A percentile compares a stretch with the other conserved stretches of the same genome.
These are phyloP conservation scores for Phrynocephalus guinanensis DNA, from an alignment of 2,797 vertebrate species.

Conservation along the genomic window DNA sequence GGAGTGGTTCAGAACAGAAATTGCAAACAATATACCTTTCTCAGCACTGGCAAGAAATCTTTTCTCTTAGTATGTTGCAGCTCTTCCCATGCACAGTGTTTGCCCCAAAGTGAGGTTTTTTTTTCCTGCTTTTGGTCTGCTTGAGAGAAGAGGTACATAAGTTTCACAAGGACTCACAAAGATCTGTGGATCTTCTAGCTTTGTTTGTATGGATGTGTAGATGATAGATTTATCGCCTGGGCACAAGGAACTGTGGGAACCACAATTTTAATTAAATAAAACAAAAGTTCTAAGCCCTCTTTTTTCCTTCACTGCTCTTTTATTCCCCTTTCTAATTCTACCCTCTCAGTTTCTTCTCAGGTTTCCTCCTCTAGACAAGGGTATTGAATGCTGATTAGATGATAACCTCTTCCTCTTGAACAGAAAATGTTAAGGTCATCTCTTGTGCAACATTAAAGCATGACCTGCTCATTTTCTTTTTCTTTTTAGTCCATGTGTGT, in stretches of 20 bases:
- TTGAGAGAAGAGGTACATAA: neutral
- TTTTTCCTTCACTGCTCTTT: slow-evolving; percentile 53
- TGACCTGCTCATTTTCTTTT: slow-evolving; percentile 56
- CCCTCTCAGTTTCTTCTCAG: slow-evolving; percentile 54
- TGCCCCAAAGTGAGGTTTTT: no score
- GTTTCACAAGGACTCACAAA: neutral
- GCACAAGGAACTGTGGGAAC: slow-evolving; percentile 26
- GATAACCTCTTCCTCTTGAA: slow-evolving; percentile 49
- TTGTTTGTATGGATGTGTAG: neutral
- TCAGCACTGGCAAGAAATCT: neutral
- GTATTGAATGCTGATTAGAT: slow-evolving; percentile 74
- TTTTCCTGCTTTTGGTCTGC: neutral
- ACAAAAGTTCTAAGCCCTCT: slow-evolving; percentile 9
- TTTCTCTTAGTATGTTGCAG: neutral
- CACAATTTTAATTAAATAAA: neutral
- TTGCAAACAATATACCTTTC: neutral
- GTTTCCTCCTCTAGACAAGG: slow-evolving; percentile 65
- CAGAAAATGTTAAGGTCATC: slow-evolving; percentile 70
- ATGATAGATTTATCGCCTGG: slow-evolving; percentile 23
- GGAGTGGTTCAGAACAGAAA: neutral
- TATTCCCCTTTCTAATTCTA: slow-evolving; percentile 57
- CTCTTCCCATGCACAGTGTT: neutral
- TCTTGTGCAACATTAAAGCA: slow-evolving; percentile 49
- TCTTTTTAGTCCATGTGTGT: slow-evolving; percentile 11
- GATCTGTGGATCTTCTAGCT: neutral